Evolutionary conservation across 2,113 vertebrate genomes (phyloP).

Genomic region (Ceuthmochares aereus): DNA sequence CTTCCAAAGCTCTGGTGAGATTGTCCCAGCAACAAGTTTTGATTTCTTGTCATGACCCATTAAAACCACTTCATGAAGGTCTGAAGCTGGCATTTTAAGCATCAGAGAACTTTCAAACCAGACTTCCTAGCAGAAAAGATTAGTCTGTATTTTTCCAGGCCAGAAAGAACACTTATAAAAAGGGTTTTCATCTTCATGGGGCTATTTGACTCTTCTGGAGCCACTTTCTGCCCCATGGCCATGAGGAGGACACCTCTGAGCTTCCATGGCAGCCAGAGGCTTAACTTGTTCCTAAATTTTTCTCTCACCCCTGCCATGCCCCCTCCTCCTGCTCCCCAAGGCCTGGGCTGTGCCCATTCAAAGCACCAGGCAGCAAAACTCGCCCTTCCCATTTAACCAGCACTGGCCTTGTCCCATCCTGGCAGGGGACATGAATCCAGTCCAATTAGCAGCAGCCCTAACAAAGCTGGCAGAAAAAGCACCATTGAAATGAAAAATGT

Average conservation of each 20-base stretch:
- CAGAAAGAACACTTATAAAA: not conserved
- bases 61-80: not conserved
- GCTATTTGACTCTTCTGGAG: not conserved
- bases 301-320: not conserved
- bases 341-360: not conserved
- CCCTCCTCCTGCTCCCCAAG: not conserved
- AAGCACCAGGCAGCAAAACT: not conserved
- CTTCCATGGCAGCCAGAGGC: not conserved
- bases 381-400: not conserved
- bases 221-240: not conserved
- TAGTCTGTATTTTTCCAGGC: not conserved
- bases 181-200: not conserved
- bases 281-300: not conserved
- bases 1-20: not conserved
- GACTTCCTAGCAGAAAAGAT: not conserved
- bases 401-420: not conserved
- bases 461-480: constrained; percentile 2
- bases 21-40: not conserved
- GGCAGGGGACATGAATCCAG: not conserved
- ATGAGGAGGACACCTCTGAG: not conserved
- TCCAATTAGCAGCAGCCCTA: constrained; percentile 55
- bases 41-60: not conserved
- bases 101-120: not conserved
- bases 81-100: not conserved
- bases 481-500: constrained; percentile 42